Conservation (phyloP, 2,113 vertebrate genomes). For the Cyanoramphus novaezelandiae region DNA sequence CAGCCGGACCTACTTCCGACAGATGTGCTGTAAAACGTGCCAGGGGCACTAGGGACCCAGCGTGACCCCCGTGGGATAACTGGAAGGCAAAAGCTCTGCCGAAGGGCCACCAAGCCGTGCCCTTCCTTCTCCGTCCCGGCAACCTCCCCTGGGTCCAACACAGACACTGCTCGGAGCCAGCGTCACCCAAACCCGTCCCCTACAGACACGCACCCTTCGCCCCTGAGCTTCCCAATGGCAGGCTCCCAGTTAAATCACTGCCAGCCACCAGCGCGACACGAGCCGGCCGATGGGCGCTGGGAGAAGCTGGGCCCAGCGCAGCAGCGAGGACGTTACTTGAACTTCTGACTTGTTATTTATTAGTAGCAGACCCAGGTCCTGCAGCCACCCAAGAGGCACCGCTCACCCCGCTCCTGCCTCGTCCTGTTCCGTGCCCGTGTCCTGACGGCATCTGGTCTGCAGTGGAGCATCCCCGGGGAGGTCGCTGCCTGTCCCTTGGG, state of each 20-base stretch:
- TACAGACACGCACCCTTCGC: background rate
- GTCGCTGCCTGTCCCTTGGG: background rate
- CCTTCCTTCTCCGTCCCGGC: background rate
- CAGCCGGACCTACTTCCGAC: conserved; percentile 96
- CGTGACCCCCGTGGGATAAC: conserved; percentile 6
- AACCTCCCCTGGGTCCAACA: background rate
- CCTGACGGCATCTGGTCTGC: background rate
- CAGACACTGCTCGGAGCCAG: background rate
- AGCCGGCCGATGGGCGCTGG: background rate
- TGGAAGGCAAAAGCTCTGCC: conserved; percentile 35
- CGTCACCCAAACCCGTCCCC: background rate
- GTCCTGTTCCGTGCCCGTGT: accelerated
- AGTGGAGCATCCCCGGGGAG: background rate
- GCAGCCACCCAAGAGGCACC: background rate
- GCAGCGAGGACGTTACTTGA: conserved; percentile 56
- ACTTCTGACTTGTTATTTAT: conserved; percentile 70
- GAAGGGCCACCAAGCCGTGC: background rate
- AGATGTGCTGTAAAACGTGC: conserved; percentile 99
- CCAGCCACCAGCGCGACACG: background rate
- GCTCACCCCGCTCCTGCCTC: background rate
- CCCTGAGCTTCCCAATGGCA: background rate
- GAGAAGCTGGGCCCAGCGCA: background rate
- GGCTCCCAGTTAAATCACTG: conserved; percentile 25
- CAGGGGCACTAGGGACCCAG: conserved; percentile 86
- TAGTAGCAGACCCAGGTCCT: background rate